Evolutionary conservation across 1,140 invertebrate species (phyloP).

Genomic region (Elymnias hypermnestra): DNA sequence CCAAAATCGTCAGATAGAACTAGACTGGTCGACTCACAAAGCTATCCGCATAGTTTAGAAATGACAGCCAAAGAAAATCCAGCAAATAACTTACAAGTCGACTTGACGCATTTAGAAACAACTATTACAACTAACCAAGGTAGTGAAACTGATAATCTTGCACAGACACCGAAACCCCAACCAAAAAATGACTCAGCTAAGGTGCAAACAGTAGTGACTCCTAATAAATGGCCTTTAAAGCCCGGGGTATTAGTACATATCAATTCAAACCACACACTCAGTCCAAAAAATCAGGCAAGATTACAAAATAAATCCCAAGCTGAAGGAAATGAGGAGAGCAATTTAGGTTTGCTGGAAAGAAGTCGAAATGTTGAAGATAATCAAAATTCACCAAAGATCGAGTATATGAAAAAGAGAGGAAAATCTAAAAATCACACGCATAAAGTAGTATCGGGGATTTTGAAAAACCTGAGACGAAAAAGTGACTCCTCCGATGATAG

Average conservation of each 20-base stretch:
- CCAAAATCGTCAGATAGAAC: slow-evolving; percentile 69
- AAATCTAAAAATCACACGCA: slow-evolving; percentile 46
- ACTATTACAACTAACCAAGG: slow-evolving; percentile 38
- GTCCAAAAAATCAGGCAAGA: slow-evolving; percentile 70
- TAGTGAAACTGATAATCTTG: slow-evolving; percentile 27
- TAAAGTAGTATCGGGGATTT: slow-evolving; percentile 55
- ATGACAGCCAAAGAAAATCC: slow-evolving; percentile 45
- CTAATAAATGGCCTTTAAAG: slow-evolving; percentile 90
- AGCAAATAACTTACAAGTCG: slow-evolving; percentile 53
- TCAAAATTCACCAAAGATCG: slow-evolving; percentile 30
- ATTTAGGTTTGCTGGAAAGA: slow-evolving; percentile 64
- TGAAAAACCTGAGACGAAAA: slow-evolving; percentile 58
- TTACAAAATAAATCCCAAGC: slow-evolving; percentile 35
- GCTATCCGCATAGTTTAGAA: slow-evolving; percentile 58
- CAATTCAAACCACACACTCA: slow-evolving; percentile 77
- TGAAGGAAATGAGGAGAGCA: slow-evolving; percentile 40
- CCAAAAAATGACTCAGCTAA: slow-evolving; percentile 36
- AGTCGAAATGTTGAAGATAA: slow-evolving; percentile 32
- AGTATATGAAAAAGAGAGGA: slow-evolving; percentile 55
- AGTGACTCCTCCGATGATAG: slow-evolving; percentile 60
- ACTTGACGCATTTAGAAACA: slow-evolving; percentile 50
- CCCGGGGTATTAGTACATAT: slow-evolving; percentile 92
- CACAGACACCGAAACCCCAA: slow-evolving; percentile 38
- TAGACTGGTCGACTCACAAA: slow-evolving; percentile 63
- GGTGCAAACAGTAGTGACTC: slow-evolving; percentile 50